These are phyloP conservation scores for Prietella phreatophila DNA, from an alignment of 2,113 vertebrate genomes.

Conservation along the genomic window DNA sequence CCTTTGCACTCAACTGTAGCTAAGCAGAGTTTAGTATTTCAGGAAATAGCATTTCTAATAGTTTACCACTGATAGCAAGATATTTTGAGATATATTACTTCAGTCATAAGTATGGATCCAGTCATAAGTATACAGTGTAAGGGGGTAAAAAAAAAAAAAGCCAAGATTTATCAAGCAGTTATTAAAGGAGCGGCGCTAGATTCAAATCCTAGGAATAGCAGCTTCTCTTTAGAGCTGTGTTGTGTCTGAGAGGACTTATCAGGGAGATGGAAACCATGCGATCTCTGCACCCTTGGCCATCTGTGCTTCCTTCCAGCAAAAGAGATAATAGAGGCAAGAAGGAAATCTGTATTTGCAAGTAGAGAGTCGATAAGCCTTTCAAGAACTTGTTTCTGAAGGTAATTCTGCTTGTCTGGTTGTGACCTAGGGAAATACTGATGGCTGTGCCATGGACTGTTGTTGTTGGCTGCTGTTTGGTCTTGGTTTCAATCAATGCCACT, in stretches of 20 bases:
- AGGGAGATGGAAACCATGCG: conserved; percentile 41
- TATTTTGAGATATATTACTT: not conserved
- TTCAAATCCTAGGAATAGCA: conserved; percentile 7
- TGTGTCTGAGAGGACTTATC: conserved; percentile 45
- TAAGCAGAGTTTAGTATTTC: not conserved
- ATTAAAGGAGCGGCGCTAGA: not conserved
- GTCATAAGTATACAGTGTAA: not conserved
- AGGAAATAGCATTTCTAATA: not conserved
- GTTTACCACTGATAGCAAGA: not conserved
- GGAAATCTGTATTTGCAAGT: conserved; percentile 52
- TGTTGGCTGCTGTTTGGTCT: conserved; percentile 55
- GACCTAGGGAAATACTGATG: conserved; percentile 68
- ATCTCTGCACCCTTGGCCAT: conserved; percentile 38
- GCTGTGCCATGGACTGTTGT: conserved; percentile 66
- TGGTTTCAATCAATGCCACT: conserved; percentile 39
- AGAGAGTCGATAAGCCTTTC: conserved; percentile 50
- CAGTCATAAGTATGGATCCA: not conserved
- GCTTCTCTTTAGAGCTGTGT: conserved; percentile 25
- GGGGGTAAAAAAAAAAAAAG: not conserved
- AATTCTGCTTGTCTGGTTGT: conserved; percentile 77
- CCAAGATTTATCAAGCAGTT: not conserved
- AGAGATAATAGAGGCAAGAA: conserved; percentile 46
- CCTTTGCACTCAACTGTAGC: conserved; percentile 1
- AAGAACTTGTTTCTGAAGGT: conserved; percentile 67
- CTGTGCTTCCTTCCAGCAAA: conserved; percentile 32